phyloP scores from a whole-genome alignment of 2,113 vertebrate species.

The Erythrolamprus reginae region DNA sequence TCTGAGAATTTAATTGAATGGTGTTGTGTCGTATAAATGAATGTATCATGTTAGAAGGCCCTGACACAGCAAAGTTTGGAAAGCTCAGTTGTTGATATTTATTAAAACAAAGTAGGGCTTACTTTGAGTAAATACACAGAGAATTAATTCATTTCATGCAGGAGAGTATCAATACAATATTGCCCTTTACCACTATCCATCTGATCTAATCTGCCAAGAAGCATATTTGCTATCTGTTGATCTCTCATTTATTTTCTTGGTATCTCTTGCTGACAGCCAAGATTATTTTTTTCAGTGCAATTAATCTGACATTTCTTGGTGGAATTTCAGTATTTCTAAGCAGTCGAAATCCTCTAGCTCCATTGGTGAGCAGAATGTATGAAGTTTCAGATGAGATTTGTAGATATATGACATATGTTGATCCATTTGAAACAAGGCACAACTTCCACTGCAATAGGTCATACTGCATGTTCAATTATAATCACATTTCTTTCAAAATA shows the following conservation, averaged over 20 bases:
- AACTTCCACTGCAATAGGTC: not conserved
- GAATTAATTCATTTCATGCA: not conserved
- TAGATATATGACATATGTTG: not conserved
- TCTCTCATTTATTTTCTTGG: not conserved
- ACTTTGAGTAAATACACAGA: not conserved
- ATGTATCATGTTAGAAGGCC: not conserved
- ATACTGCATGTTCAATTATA: not conserved
- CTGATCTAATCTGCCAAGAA: no score
- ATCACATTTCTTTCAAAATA: not conserved
- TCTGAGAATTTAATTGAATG: not conserved
- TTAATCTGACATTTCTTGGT: not conserved
- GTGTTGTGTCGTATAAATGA: not conserved
- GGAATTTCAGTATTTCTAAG: not conserved
- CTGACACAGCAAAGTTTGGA: not conserved
- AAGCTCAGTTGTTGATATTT: not conserved
- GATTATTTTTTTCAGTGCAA: not conserved
- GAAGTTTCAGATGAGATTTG: not conserved
- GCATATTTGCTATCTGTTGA: not conserved
- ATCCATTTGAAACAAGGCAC: not conserved
- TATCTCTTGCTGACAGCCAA: not conserved
- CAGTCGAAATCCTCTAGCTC: not conserved
- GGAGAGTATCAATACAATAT: not conserved
- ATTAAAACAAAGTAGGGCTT: not conserved
- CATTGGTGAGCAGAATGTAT: not conserved
- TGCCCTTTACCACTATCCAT: not conserved